Conservation (phyloP, 2,113 vertebrate species). For the Malurus elegans region DNA sequence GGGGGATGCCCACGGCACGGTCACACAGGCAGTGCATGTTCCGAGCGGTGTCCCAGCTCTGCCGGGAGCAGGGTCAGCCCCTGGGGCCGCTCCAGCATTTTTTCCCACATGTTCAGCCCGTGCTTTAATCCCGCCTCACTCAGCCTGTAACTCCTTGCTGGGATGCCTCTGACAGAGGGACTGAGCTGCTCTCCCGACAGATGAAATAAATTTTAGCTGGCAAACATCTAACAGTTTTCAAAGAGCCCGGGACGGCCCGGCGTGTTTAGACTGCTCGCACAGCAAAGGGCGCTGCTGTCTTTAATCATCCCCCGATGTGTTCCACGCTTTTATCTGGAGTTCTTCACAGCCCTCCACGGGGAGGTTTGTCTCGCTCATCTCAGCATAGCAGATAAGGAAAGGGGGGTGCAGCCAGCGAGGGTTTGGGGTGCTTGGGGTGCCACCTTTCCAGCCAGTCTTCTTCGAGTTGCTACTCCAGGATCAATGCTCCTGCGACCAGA, state of each 20-base stretch:
- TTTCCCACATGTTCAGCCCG: background rate
- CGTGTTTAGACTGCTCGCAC: background rate
- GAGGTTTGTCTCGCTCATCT: background rate
- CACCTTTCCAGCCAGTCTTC: rapidly evolving
- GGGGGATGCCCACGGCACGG: rapidly evolving
- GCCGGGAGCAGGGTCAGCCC: background rate
- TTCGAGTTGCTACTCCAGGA: background rate
- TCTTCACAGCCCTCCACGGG: background rate
- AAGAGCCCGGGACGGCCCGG: background rate
- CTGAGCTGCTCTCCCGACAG: background rate
- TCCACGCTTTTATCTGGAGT: background rate
- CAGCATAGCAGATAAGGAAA: background rate
- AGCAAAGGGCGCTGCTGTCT: background rate
- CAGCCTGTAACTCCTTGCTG: background rate
- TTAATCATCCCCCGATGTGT: background rate
- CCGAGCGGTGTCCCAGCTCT: background rate
- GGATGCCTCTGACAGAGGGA: background rate
- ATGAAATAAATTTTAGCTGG: slow-evolving; percentile 50
- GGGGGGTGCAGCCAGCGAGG: background rate
- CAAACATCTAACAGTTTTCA: slow-evolving; percentile 49
- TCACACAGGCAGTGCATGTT: rapidly evolving
- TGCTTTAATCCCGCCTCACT: rapidly evolving
- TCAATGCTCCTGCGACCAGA: rapidly evolving
- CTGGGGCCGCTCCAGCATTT: background rate
- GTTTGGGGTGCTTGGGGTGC: background rate